Evolutionary conservation across 37 sponge, comb jelly and placozoan genomes (phyloP), one percentile per base, ranked within the genome.

Genomic region (Beroe forskalii): DNA sequence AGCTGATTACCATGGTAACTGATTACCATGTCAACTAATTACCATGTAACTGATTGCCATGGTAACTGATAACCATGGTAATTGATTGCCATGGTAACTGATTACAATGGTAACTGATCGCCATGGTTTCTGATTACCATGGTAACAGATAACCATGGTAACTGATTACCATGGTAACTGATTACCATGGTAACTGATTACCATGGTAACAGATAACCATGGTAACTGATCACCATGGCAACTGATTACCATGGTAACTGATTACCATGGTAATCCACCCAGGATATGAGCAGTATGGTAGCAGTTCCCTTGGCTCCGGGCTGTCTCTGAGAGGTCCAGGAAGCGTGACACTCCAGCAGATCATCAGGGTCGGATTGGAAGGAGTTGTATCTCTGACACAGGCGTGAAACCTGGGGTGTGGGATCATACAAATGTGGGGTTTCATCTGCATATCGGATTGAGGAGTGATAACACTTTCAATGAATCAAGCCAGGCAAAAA

Each of bases 341-440:
- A 44, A n/a, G 35, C 27, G n/a, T 35, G 9, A 1, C 38, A 33
- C n/a, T 35, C 9, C 25, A 80, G 44, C 20, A 80, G 86, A 19
- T 27, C 27, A 30, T 41, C 44, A 9, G 86, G 86, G 30, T 80
- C 55, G 3, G 86, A 41, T 44, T 44, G 86, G 55, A 80, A 44
- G 0, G 55, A 80, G 55, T 27, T 44, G 86, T 80, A 80, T 27
- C 86, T 41, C 55, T 80, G 86, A 42, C 86, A 80, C 55, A 80
- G 31, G n/a, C 86, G 12, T 17, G 86, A 80, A 27, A 80, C 86
- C 86, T 80, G 86, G 6, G 30, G 55, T 6, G 20, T 14, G 67
- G 67, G 28, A 14, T 8, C 6, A n/a, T n/a, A n/a, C n/a, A n/a
- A n/a, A n/a, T n/a, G n/a, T n/a, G n/a, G 60, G 60, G 17, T n/a